These are phyloP conservation scores for Papilio gigon DNA, from an alignment of 2,888 invertebrate genomes.

Conservation along the genomic window DNA sequence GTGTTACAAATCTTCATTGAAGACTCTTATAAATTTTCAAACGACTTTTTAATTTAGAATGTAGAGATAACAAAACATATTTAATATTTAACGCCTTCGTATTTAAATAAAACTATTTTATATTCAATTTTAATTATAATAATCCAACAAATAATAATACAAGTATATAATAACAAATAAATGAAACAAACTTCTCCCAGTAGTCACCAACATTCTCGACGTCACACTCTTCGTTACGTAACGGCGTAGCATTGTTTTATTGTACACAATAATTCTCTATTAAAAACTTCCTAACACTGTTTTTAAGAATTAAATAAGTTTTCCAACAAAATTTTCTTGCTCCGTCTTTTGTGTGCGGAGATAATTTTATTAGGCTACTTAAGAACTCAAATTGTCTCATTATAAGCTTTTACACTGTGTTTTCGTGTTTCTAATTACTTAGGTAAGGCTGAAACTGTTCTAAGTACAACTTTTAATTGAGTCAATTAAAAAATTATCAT, in stretches of 20 bases:
- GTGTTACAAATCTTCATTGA: neutral
- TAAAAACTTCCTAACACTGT: slow-evolving; percentile 38
- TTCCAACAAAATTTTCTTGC: slow-evolving; percentile 6
- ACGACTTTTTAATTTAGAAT: neutral
- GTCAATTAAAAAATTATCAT: neutral
- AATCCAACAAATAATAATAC: too few species aligned
- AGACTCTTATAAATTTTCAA: neutral
- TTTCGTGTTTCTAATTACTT: neutral
- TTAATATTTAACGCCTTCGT: neutral
- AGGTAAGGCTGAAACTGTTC: neutral
- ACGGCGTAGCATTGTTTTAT: slow-evolving; percentile 35
- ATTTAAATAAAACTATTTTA: neutral
- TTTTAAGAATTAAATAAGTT: slow-evolving; percentile 20
- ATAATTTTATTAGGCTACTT: slow-evolving; percentile 24
- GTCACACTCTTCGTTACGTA: slow-evolving; percentile 9
- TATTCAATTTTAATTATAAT: too few species aligned
- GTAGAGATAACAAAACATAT: too few species aligned
- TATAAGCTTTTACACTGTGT: slow-evolving; percentile 12
- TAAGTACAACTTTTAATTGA: neutral
- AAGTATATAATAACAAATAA: slow-evolving; percentile 28
- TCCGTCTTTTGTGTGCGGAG: slow-evolving; percentile 17
- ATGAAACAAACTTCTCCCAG: slow-evolving; percentile 12
- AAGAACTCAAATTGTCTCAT: slow-evolving; percentile 25
- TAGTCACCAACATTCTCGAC: slow-evolving; percentile 26
- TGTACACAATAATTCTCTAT: slow-evolving; percentile 37